Base-by-base conservation (phyloP, 2,113 vertebrate species). In the Oreotrochilus melanogaster region DNA sequence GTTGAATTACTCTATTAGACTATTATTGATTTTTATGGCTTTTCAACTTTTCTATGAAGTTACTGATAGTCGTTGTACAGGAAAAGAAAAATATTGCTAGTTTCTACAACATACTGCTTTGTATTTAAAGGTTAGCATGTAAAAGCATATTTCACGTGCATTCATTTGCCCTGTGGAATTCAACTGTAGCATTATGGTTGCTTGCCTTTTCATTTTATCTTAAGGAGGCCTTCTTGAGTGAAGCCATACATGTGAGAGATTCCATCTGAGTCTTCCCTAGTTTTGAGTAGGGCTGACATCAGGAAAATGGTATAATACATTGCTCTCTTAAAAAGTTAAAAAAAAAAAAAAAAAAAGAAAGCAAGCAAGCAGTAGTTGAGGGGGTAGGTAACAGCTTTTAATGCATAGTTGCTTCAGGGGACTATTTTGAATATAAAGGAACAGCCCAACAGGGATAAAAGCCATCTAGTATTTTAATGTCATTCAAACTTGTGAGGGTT, bases 121-220 rank as follows among this genome's bases (percentile, higher is more conserved):
- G 11, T 84, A 7, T 78, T 66, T 53, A 57, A 70, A 43, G 56
- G 33, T 25, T 18, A 48, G 8, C 2, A 0, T 53, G 15, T 65
- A 16, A 30, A 62, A 53, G 15, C 14, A 4, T 1, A 9, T 54
- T 75, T 69, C 18, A 6, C 45, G 12, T 9, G 5, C 1, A 3
- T 72, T 81, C 37, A 19, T 8, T 72, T 21, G 24, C 42, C 12
- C 50, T 39, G 24, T 62, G 56, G 27, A 79, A 78, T 62, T 86
- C 50, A 70, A 19, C 25, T 79, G 80, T 86, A 57, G 25, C 7
- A 1, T 74, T 22, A 54, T 35, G 10, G n/a, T 69, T 31, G 4
- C 39, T 89, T 94, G 50, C 42, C 45, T 84, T 66, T 89, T 61
- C 43, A 21, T 76, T 64, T 83, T 85, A 23, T 69, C 27, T 65